phyloP scores from a whole-genome alignment of 2,113 vertebrate species.

The Penelope pileata region DNA sequence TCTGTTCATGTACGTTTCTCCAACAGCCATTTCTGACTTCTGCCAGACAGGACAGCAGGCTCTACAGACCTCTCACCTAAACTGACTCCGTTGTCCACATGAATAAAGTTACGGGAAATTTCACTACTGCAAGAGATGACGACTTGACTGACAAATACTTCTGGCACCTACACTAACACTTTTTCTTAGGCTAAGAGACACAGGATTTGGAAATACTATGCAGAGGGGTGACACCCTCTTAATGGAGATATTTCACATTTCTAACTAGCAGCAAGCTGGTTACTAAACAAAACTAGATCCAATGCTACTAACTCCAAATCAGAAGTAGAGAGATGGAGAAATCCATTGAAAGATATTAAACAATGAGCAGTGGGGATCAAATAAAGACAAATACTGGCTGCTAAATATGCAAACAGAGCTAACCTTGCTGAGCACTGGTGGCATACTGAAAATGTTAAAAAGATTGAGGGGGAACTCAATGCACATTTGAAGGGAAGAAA shows the following conservation, averaged over 20 bases:
- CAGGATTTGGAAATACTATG: background rate
- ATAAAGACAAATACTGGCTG: background rate
- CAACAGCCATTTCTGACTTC: background rate
- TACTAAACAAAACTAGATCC: background rate
- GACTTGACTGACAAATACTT: background rate
- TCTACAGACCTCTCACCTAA: background rate
- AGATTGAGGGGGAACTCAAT: background rate
- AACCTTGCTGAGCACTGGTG: background rate
- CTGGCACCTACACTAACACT: background rate
- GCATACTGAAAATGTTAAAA: background rate
- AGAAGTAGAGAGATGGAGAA: background rate
- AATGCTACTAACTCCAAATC: background rate
- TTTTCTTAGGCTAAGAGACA: background rate
- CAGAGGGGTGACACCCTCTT: background rate
- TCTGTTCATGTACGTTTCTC: accelerated
- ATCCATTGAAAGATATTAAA: background rate
- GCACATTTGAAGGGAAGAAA: background rate
- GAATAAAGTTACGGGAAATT: background rate
- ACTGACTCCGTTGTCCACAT: background rate
- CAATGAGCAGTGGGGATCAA: background rate
- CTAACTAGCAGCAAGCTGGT: background rate
- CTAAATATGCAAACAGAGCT: background rate
- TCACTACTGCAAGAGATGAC: background rate
- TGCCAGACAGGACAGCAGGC: background rate
- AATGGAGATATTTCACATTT: background rate